Evolutionary conservation across 2,888 invertebrate species (phyloP).

Genomic region (Chrysodeixis includens): DNA sequence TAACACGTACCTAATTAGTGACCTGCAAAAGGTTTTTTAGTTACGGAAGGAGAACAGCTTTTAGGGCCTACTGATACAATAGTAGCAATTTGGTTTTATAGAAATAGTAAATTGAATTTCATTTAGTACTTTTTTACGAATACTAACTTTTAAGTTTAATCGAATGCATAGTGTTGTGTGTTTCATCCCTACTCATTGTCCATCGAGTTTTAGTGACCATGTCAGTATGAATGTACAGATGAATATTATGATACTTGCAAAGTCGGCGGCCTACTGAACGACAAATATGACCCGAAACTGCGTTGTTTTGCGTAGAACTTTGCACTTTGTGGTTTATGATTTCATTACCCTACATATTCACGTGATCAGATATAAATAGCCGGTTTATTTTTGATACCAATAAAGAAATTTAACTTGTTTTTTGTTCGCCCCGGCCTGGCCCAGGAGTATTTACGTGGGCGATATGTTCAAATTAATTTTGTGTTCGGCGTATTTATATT

Average conservation of each 20-base stretch:
- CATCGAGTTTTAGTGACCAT: not conserved
- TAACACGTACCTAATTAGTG: too few relatives aligned
- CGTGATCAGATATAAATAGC: conserved; percentile 51
- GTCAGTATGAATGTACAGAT: not conserved
- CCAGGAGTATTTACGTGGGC: conserved; percentile 67
- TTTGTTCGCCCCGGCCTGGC: conserved; percentile 62
- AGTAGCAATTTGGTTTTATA: not conserved
- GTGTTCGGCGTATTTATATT: conserved; percentile 74
- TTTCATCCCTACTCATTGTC: not conserved
- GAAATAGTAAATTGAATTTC: not conserved
- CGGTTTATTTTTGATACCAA: conserved; percentile 42
- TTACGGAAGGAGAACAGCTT: not conserved
- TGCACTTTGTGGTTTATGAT: conserved; percentile 41
- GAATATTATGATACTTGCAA: conserved; percentile 13
- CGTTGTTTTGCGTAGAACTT: conserved; percentile 14
- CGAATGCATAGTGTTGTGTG: too few relatives aligned
- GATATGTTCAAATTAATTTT: conserved; percentile 71
- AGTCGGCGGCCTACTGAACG: not conserved
- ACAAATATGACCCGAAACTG: conserved; percentile 12
- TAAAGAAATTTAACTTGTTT: conserved; percentile 72
- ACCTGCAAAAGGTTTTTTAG: too few relatives aligned
- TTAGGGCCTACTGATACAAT: not conserved
- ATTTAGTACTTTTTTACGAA: not conserved
- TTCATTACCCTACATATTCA: conserved; percentile 56
- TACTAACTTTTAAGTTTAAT: not conserved